Base-by-base conservation (phyloP, 1,140 invertebrate genomes). In the Platorchestia sp. region DNA sequence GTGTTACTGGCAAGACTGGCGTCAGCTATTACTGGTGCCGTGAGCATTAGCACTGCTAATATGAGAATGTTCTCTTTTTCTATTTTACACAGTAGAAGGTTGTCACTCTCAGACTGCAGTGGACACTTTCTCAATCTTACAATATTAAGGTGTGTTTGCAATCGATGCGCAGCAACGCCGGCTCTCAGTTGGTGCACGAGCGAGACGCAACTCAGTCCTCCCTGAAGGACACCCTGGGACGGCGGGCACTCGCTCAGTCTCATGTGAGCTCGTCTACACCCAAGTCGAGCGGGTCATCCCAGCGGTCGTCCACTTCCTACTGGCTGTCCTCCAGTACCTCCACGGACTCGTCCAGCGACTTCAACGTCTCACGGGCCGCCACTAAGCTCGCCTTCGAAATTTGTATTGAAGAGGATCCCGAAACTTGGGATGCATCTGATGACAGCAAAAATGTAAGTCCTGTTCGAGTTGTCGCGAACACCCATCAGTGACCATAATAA, bases 331-430 rank as follows among this genome's bases (percentile, higher is more conserved):
- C 91, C 6, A 93, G 91, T 40, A 93, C 91, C 36, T 93, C 91
- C 16, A 93, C 91, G 36, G 91, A 93, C 40, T 93, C 91, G 45
- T 93, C 91, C 6, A 93, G 91, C 45, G 91, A 93, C 44, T 93
- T 93, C 45, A 93, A 93, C 91, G 40, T 93, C 45, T 93, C 91
- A 14, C 43, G 91, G 19, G 91, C 91, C 36, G 91, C 91, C 44
- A 93, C 91, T 10, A 93, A 93, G n/a, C 91, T 93, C 40, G 91
- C 91, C 14, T 93, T 93, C 91, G 91, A 93, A 40, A 93, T 93
- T 45, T 93, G 91, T 40, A 93, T 93, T 47, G 91, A 93, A 40
- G 91, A 93, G 40, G 91, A 93, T 93, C 91, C 91, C 10, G 91
- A 93, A 45, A 45, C 91, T 40, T 93, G 91, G 91, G 91, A 93